Percentiles rank a stretch among this genome's conserved stretches.
Conservation (phyloP, 1,140 invertebrate species). For the Lordiphosa clarofinis region DNA sequence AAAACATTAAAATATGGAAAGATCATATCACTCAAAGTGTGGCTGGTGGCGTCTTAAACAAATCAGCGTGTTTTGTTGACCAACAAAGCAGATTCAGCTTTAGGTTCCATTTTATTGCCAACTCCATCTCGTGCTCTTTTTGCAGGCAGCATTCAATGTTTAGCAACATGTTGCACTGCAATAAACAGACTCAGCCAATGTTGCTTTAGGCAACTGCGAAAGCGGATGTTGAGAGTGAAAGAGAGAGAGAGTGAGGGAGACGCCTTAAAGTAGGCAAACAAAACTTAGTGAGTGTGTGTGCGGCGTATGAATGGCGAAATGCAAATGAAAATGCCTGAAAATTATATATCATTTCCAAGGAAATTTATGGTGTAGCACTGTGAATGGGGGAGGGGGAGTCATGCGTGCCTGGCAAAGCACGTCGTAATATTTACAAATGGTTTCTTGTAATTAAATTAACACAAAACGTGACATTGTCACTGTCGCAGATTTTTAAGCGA, state of each 20-base stretch:
- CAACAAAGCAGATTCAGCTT: conserved; percentile 20
- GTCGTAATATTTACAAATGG: conserved; percentile 77
- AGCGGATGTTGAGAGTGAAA: too few relatives aligned
- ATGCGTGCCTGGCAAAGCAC: conserved; percentile 70
- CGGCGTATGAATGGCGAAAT: conserved; percentile 66
- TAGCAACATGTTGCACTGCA: conserved; percentile 45
- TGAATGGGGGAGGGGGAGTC: background rate
- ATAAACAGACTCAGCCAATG: conserved; percentile 47
- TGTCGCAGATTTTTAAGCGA: conserved; percentile 74
- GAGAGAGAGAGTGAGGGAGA: background rate
- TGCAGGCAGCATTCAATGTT: conserved; percentile 13
- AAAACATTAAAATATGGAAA: too few relatives aligned
- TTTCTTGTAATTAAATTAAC: conserved; percentile 79
- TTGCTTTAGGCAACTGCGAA: too few relatives aligned
- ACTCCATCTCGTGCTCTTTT: too few relatives aligned
- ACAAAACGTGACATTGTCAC: conserved; percentile 78
- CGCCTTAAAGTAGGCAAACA: conserved; percentile 42
- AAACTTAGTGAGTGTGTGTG: conserved; percentile 22
- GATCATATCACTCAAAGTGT: too few relatives aligned
- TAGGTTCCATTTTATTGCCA: too few relatives aligned
- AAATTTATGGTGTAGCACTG: too few relatives aligned
- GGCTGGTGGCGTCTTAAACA: too few relatives aligned
- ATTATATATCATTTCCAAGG: conserved; percentile 63
- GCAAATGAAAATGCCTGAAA: conserved; percentile 65
- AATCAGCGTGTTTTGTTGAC: conserved; percentile 14